phyloP scores from a whole-genome alignment of 2,113 vertebrate genomes.

The Oostethus manadensis region DNA sequence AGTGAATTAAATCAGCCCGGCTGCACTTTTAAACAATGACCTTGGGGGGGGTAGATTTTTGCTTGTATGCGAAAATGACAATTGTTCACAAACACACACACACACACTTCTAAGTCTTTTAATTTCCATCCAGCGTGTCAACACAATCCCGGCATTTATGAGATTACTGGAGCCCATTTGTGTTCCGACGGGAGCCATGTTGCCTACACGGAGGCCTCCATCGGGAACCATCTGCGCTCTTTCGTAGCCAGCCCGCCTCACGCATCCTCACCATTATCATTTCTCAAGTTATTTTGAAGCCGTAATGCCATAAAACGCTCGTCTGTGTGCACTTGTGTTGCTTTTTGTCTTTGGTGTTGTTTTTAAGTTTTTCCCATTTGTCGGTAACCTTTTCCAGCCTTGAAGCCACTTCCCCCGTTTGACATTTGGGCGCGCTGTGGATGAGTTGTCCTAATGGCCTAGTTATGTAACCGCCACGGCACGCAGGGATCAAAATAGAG shows the following conservation, averaged over 20 bases:
- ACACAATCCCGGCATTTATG: constrained; percentile 68
- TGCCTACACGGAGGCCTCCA: constrained; percentile 67
- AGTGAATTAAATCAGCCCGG: constrained; percentile 58
- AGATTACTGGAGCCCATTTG: constrained; percentile 72
- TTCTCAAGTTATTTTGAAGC: background rate
- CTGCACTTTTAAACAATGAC: constrained; percentile 49
- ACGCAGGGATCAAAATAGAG: constrained; percentile 38
- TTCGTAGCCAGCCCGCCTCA: background rate
- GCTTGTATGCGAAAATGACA: constrained; percentile 20
- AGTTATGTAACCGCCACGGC: constrained; percentile 45
- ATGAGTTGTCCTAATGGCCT: constrained; percentile 44
- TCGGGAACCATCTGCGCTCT: constrained; percentile 74
- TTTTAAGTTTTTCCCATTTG: background rate
- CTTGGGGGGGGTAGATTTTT: constrained; percentile 29
- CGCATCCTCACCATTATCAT: background rate
- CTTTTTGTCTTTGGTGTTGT: too few species aligned
- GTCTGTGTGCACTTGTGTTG: too few species aligned
- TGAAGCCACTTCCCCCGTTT: constrained; percentile 33
- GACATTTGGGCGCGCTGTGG: constrained; percentile 45
- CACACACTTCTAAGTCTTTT: constrained; percentile 31
- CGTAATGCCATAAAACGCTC: too few species aligned
- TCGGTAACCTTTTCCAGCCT: constrained; percentile 12
- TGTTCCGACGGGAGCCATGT: constrained; percentile 70
- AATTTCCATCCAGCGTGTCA: constrained; percentile 47
- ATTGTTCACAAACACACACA: constrained; percentile 10